Percentiles rank a stretch among this genome's conserved stretches.
Evolutionary conservation across 2,797 vertebrate genomes (phyloP).

Genomic region (Acomys russatus): DNA sequence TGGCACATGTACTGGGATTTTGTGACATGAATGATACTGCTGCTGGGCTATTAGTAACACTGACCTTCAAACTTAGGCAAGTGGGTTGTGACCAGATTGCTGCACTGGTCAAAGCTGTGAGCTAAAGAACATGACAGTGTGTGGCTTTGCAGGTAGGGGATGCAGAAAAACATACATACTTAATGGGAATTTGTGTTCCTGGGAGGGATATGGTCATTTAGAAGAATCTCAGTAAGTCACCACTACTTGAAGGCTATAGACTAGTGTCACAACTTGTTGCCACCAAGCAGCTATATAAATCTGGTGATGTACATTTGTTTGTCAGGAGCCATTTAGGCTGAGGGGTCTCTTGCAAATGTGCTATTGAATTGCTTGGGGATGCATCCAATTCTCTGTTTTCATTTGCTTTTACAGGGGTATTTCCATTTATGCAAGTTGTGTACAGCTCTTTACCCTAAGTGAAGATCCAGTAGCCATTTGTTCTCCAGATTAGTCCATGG

Average conservation of each 20-base stretch:
- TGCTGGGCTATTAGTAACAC: background rate
- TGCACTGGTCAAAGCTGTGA: background rate
- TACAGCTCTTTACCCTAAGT: background rate
- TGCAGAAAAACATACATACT: background rate
- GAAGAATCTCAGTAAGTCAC: background rate
- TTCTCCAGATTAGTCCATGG: slow-evolving; percentile 24
- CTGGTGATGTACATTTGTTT: background rate
- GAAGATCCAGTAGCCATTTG: slow-evolving; percentile 31
- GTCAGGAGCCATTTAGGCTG: background rate
- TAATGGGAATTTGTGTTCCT: background rate
- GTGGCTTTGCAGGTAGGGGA: background rate
- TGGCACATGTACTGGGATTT: slow-evolving; percentile 17
- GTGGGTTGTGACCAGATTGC: background rate
- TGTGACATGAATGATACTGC: slow-evolving; percentile 3
- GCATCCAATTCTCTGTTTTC: background rate
- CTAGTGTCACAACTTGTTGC: background rate
- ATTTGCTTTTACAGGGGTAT: slow-evolving; percentile 19
- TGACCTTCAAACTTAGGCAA: background rate
- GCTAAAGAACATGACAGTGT: background rate
- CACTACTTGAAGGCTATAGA: background rate
- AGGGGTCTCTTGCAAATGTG: background rate
- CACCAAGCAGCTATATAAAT: background rate
- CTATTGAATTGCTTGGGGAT: background rate
- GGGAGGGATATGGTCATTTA: background rate
- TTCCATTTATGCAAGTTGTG: slow-evolving; percentile 10